Evolutionary conservation across 2,888 invertebrate genomes (phyloP), one percentile per base, ranked within the genome.

Genomic region (Tiliacea aurago): DNA sequence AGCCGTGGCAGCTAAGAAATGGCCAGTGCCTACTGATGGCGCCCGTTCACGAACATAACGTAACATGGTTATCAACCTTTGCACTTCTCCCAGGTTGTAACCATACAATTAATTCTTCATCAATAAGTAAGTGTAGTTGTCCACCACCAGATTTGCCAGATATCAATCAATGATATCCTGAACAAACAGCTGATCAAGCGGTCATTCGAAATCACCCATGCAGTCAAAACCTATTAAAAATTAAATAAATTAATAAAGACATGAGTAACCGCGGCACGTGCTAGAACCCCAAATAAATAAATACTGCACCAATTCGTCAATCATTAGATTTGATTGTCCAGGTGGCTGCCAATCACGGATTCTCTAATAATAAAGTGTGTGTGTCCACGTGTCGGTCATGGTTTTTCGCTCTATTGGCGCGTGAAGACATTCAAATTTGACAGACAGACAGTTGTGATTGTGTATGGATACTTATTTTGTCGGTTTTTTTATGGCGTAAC

Each of bases 391-490:
- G 93, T 77, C 80, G 89, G 92, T 77, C 83, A 81, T 85, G 89
- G 90, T 81, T 89, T 63, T 86, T 56, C 91, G 94, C 92, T 93
- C 93, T 90, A 88, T 87, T 91, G 91, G 83, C 78, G 89, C 90
- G 89, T 89, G 79, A 90, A 91, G 90, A 90, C 79, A 68, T 76
- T 28, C 28, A 28, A 28, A 28, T 28, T 64, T 76, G 79, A 83
- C 77, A 69, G 79, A 79, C 67, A 74, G 76, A 75, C 64, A 55
- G 61, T 58, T 70, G 43, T 64, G 58, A 70, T 68, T 58, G 15
- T 37, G 15, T 73, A n/a, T n/a, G n/a, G n/a, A n/a, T n/a, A n/a
- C n/a, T n/a, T n/a, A n/a, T n/a, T n/a, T n/a, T n/a, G n/a, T n/a
- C n/a, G n/a, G n/a, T n/a, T n/a, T n/a, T n/a, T n/a, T n/a, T n/a